Evolutionary conservation across 2,888 invertebrate species (phyloP), one percentile per base, ranked within the genome.

Genomic region (Drosophila pseudotakahashii): DNA sequence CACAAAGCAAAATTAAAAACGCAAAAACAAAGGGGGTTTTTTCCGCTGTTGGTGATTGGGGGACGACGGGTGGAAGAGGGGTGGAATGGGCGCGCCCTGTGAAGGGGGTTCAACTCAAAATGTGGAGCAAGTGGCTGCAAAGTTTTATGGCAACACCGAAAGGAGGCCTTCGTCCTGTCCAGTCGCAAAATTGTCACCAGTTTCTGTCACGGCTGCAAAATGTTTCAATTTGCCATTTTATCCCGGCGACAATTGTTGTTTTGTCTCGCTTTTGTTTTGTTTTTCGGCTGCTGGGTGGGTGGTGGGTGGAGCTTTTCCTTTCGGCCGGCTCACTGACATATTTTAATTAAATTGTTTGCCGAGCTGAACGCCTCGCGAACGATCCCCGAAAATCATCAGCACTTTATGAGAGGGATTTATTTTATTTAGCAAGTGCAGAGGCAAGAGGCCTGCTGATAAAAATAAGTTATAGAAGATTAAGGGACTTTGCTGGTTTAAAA

Each of bases 121-220:
- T 82, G 75, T 82, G 73, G 81, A 82, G 85, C 88, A 87, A 82
- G 85, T 87, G 85, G 88, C 85, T 84, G 85, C 81, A 87, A 82
- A 84, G 88, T 82, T 82, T 78, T 87, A 81, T 84, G 85, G 78
- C 85, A 87, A 76, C 75, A 78, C 81, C 87, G 30, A 55, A 50
- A 37, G 54, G 50, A 71, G 70, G 51, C 62, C 63, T 73, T 44
- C 67, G 39, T 50, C 54, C 67, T 68, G 67, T 67, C 67, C 67
- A 44, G 67, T 45, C 32, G 53, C 68, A 66, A 67, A 53, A 67
- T 67, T 66, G 66, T 66, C 66, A 67, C 66, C 66, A 67, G 68
- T 47, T 66, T 45, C 64, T 71, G 71, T 73, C 71, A 71, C 73
- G 73, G 73, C 55, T 51, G 73, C 36, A 63, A 75, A 82, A 88